A percentile compares a stretch with the other conserved stretches of the same genome.
Evolutionary conservation across 1,140 invertebrate genomes (phyloP).

Genomic region (Bemisia tabaci): DNA sequence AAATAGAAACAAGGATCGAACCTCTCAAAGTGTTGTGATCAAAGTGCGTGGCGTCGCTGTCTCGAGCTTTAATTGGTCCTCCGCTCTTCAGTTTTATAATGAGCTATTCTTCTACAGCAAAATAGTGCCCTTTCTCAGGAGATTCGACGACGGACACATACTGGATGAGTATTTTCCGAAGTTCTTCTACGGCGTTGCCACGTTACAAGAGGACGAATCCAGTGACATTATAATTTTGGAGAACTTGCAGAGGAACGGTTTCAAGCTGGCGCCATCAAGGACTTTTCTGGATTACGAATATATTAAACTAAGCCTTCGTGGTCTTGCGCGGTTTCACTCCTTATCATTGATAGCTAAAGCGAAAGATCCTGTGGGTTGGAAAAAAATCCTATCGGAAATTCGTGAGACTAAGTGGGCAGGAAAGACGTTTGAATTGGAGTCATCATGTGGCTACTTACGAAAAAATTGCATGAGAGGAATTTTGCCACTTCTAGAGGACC

Average conservation of each 20-base stretch:
- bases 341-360: not conserved
- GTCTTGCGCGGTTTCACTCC: not conserved
- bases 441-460: not conserved
- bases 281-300: slow-evolving; percentile 23
- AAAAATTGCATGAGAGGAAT: not conserved
- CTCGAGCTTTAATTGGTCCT: no score
- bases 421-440: not conserved
- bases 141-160: not conserved
- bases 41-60: not conserved
- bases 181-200: slow-evolving; percentile 16
- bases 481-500: not conserved
- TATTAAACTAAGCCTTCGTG: not conserved
- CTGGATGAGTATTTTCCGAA: slow-evolving; percentile 10
- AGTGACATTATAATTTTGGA: slow-evolving; percentile 26
- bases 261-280: slow-evolving; percentile 2
- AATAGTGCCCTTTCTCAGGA: slow-evolving; percentile 14
- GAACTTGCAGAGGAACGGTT: slow-evolving; percentile 21
- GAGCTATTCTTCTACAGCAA: slow-evolving; percentile 17
- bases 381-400: not conserved
- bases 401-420: not conserved
- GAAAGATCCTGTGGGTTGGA: not conserved
- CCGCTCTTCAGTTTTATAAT: slow-evolving; percentile 15
- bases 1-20: not conserved
- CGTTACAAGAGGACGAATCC: not conserved
- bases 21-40: not conserved